Evolutionary conservation across 2,113 vertebrate species (phyloP).

Genomic region (Sinocyclocheilus grahami): DNA sequence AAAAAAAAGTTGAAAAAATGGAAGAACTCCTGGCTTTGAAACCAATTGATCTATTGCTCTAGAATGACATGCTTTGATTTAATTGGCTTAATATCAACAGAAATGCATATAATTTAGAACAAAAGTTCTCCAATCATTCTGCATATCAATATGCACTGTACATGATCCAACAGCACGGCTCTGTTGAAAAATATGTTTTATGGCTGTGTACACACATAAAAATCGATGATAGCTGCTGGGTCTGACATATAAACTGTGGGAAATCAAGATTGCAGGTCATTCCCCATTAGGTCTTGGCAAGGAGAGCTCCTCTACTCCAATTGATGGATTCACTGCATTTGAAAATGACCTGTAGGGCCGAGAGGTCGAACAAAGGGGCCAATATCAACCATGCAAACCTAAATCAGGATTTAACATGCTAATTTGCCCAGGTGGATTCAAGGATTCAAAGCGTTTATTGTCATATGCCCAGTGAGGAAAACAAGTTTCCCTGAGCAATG

Average conservation of each 20-base stretch:
- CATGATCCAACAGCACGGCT: not conserved
- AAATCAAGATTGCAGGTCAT: conserved; percentile 43
- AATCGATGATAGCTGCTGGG: conserved; percentile 37
- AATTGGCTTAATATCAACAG: conserved; percentile 12
- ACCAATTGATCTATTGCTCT: conserved; percentile 1
- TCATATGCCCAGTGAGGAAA: too few species aligned
- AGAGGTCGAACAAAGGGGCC: not conserved
- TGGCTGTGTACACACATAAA: conserved; percentile 15
- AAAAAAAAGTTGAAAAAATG: not conserved
- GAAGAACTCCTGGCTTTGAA: conserved; percentile 11
- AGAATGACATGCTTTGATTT: not conserved
- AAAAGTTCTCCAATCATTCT: not conserved
- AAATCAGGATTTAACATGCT: conserved; percentile 31
- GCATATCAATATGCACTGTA: conserved; percentile 2
- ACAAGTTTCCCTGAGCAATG: too few species aligned
- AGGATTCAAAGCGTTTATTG: too few species aligned
- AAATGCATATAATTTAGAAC: not conserved
- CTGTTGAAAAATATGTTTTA: conserved; percentile 16
- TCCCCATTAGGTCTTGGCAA: conserved; percentile 43
- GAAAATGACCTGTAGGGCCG: conserved; percentile 41
- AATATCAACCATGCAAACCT: conserved; percentile 6
- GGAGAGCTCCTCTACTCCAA: conserved; percentile 19
- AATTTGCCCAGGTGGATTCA: not conserved
- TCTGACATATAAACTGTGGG: conserved; percentile 35
- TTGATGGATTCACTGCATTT: conserved; percentile 51